Evolutionary conservation across 1,140 invertebrate genomes (phyloP).

Genomic region (Dreissena polymorpha): DNA sequence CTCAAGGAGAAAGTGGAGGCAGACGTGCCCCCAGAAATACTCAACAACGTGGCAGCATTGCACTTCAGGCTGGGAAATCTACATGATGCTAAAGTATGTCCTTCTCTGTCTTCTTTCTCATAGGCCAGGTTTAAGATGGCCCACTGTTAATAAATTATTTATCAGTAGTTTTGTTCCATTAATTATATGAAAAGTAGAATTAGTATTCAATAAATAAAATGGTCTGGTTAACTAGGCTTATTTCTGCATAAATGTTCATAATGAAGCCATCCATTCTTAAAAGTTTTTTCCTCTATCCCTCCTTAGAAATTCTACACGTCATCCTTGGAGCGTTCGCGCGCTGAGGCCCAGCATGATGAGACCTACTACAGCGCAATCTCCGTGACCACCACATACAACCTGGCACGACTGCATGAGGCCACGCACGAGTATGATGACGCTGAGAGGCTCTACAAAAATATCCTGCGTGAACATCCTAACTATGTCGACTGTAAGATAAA

Average conservation of each 20-base stretch:
- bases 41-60: slow-evolving; percentile 98
- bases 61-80: slow-evolving; percentile 86
- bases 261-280: no score
- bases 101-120: no score
- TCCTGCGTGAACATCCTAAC: slow-evolving; percentile 96
- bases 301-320: slow-evolving; percentile 90
- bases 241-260: no score
- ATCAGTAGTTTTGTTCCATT: no score
- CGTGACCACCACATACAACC: slow-evolving; percentile 96
- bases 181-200: no score
- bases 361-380: slow-evolving; percentile 98
- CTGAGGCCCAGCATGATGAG: slow-evolving; percentile 85
- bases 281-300: no score
- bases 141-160: no score
- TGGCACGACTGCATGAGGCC: slow-evolving; percentile 95
- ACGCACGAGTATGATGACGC: slow-evolving; percentile 96
- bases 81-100: slow-evolving; percentile 78
- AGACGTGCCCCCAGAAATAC: slow-evolving; percentile 97
- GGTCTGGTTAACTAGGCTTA: no score
- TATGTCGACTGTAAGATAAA: slow-evolving; percentile 96
- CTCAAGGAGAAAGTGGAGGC: slow-evolving; percentile 95
- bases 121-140: no score
- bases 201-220: no score
- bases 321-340: slow-evolving; percentile 89
- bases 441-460: slow-evolving; percentile 98